These are phyloP conservation scores for Epinephelus cyanopodus DNA, from an alignment of 2,113 vertebrate genomes.

Conservation along the genomic window DNA sequence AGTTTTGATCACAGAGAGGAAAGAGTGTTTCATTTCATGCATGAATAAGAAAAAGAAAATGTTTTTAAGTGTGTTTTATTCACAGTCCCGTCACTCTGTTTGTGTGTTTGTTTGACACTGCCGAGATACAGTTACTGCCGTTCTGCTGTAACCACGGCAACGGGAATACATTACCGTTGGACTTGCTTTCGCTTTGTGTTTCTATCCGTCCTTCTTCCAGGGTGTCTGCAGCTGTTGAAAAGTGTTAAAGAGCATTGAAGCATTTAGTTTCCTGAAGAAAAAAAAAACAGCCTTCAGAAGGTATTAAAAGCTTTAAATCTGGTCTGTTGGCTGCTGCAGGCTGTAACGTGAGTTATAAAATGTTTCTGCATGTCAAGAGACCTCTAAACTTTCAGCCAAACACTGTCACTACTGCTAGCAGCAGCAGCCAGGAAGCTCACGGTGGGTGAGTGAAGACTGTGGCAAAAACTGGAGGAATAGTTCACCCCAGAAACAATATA, in stretches of 20 bases:
- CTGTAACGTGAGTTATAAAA: background rate
- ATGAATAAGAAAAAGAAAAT: too few relatives aligned
- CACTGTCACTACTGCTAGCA: too few relatives aligned
- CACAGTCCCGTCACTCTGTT: too few relatives aligned
- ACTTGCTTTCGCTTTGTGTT: background rate
- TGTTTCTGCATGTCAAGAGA: background rate
- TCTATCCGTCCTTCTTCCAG: background rate
- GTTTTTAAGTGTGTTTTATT: too few relatives aligned
- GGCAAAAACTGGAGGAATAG: too few relatives aligned
- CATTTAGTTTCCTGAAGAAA: background rate
- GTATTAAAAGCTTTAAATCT: background rate
- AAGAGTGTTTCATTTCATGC: too few relatives aligned
- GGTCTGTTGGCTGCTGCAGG: background rate
- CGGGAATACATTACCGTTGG: background rate
- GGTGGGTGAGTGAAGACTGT: too few relatives aligned
- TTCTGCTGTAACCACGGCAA: background rate
- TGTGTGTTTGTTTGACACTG: too few relatives aligned
- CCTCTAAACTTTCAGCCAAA: background rate
- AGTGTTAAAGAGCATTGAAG: background rate
- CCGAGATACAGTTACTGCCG: too few relatives aligned
- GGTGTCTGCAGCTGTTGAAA: background rate
- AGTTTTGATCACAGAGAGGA: too few relatives aligned
- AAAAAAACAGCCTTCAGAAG: background rate
- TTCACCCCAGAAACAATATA: too few relatives aligned
- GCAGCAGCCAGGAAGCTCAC: too few relatives aligned